Percentiles rank a stretch among this genome's conserved stretches.
Conservation (phyloP, 2,888 invertebrate genomes). For the Acrobasis repandana region DNA sequence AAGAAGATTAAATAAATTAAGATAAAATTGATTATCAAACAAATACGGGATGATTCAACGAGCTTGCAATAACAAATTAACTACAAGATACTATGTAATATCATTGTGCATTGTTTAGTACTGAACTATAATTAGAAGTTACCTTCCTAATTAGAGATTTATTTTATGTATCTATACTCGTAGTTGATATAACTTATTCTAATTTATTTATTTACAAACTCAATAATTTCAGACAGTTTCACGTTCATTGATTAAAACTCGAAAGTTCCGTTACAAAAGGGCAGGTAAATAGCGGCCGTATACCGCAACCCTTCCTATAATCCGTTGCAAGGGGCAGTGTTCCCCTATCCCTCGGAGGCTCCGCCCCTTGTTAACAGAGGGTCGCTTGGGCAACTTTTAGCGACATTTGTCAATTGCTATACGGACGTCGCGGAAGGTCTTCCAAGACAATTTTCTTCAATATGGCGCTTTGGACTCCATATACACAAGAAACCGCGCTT, state of each 20-base stretch:
- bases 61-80: neutral
- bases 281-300: constrained; percentile 25
- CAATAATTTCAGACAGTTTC: neutral
- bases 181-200: too few relatives aligned
- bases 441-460: constrained; percentile 17
- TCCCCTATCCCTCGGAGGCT: constrained; percentile 30
- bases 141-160: too few relatives aligned
- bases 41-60: neutral
- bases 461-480: constrained; percentile 72
- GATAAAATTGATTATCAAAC: neutral
- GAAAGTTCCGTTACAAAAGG: constrained; percentile 24
- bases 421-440: constrained; percentile 35
- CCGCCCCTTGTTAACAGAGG: constrained; percentile 39
- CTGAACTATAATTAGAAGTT: too few relatives aligned
- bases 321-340: constrained; percentile 27
- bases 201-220: too few relatives aligned
- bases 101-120: too few relatives aligned
- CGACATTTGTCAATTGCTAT: constrained; percentile 30
- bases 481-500: constrained; percentile 60
- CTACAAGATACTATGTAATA: too few relatives aligned
- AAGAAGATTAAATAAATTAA: neutral
- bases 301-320: constrained; percentile 23
- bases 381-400: constrained; percentile 29
- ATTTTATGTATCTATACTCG: too few relatives aligned
- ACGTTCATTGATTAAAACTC: constrained; percentile 3